Base-by-base conservation (phyloP, 2,888 invertebrate species). In the Drosophila mimetica region DNA sequence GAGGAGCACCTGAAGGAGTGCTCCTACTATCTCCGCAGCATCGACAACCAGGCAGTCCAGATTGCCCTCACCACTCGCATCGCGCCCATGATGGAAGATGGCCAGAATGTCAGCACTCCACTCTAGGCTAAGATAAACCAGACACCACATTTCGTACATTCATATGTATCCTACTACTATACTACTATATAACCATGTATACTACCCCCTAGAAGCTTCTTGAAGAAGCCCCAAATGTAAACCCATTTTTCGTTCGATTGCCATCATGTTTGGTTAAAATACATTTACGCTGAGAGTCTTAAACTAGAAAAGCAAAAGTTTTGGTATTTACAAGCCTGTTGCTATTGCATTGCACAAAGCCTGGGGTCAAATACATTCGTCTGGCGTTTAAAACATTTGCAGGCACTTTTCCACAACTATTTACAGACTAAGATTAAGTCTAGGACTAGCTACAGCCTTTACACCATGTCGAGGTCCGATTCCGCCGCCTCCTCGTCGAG, bases 401-500 rank as follows among this genome's bases (percentile, higher is more conserved):
- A 85, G 79, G 82, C 87, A 76, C 82, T 81, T 74, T 50, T 54
- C 57, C 61, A 52, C 54, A 55, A 64, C n/a, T 37, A 74, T 63
- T 37, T 58, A 72, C 50, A 53, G 47, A 36, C 39, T 46, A 47
- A 74, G 47, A 37, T 37, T 53, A 65, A 28, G 20, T 36, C 46
- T 54, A 54, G 4, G 18, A 57, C 34, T 61, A 70, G 28, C 32
- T 47, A 14, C n/a, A 52, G 20, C 7, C 28, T 71, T 71, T 90
- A 91, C 20, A 91, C 91, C 53, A 90, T 85, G 30, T 91, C 90
- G 18, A 89, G 63, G 36, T 90, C 91, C 0, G 89, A 88, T 37
- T 90, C 89, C 42, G 66, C 77, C 9, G 79, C 77, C 5, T 89
- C 83, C 9, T 89, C 82, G 54, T 90, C 87, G 13, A 91, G 58